Conservation (phyloP, 2,113 vertebrate genomes). For the Mola mola region DNA sequence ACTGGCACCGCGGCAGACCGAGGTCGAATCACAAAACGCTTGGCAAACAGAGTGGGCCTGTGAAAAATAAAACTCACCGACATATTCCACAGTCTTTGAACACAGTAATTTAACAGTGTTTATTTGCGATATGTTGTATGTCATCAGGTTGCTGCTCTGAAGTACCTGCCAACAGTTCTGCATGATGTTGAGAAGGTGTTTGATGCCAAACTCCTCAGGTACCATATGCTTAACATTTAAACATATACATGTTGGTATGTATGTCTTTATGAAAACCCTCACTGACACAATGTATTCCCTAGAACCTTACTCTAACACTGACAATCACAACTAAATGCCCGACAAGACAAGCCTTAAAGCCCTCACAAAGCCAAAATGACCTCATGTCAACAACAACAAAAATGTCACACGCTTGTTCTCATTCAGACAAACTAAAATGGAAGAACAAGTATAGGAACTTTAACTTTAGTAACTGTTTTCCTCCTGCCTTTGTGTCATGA, state of each 20-base stretch:
- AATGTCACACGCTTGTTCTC: slow-evolving; percentile 30
- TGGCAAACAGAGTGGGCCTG: neutral
- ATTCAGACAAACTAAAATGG: slow-evolving; percentile 28
- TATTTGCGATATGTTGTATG: slow-evolving; percentile 37
- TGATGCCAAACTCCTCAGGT: slow-evolving; percentile 95
- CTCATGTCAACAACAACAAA: too few species aligned
- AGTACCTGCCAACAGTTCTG: slow-evolving; percentile 95
- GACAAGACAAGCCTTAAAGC: too few species aligned
- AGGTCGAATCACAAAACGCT: slow-evolving; percentile 11
- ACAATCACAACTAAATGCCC: too few species aligned
- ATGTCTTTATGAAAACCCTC: too few species aligned
- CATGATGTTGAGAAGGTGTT: slow-evolving; percentile 96
- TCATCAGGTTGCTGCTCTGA: slow-evolving; percentile 93
- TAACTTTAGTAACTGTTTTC: slow-evolving; percentile 16
- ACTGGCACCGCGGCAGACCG: too few species aligned
- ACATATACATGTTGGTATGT: slow-evolving; percentile 3
- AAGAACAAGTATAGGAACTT: slow-evolving; percentile 20
- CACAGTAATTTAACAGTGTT: slow-evolving; percentile 21
- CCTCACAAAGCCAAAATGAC: too few species aligned
- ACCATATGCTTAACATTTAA: slow-evolving; percentile 32
- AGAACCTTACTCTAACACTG: too few species aligned
- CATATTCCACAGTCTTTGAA: neutral
- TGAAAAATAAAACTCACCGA: slow-evolving; percentile 23
- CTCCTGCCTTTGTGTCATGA: slow-evolving; percentile 41
- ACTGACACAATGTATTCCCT: too few species aligned